These are phyloP conservation scores for Whitmania pigra DNA, from an alignment of 1,140 invertebrate genomes.

Conservation along the genomic window DNA sequence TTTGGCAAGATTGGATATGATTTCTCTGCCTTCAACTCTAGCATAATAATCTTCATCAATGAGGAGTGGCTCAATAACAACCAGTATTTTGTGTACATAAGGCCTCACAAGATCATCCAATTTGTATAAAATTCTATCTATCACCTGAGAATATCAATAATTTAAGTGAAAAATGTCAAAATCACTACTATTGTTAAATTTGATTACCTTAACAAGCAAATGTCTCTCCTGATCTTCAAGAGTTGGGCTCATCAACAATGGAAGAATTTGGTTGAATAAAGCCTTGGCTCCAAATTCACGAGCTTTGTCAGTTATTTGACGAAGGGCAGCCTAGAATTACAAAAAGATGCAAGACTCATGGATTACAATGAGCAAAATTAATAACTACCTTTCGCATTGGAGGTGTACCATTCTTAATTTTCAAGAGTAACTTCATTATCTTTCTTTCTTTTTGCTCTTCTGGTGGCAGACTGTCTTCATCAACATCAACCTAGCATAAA, in stretches of 20 bases:
- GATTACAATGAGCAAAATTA: neutral
- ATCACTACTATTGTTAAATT: neutral
- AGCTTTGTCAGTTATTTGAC: slow-evolving; percentile 97
- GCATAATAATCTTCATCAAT: slow-evolving; percentile 99
- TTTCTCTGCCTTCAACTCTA: slow-evolving; percentile 94
- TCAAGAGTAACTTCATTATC: slow-evolving; percentile 94
- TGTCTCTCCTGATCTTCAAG: slow-evolving; percentile 98
- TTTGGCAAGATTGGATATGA: slow-evolving; percentile 98
- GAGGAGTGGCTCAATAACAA: slow-evolving; percentile 94
- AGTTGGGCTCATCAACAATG: slow-evolving; percentile 95
- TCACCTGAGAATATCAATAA: slow-evolving; percentile 47
- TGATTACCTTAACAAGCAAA: slow-evolving; percentile 78
- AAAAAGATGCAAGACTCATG: slow-evolving; percentile 15
- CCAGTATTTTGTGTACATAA: slow-evolving; percentile 97
- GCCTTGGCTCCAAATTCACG: slow-evolving; percentile 95
- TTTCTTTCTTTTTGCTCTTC: slow-evolving; percentile 96
- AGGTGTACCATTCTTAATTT: slow-evolving; percentile 98
- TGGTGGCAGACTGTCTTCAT: slow-evolving; percentile 83
- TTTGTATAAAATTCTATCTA: slow-evolving; percentile 96
- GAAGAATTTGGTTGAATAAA: slow-evolving; percentile 95
- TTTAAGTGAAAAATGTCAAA: neutral
- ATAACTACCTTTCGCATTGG: slow-evolving; percentile 79
- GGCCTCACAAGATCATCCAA: slow-evolving; percentile 94
- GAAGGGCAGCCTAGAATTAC: slow-evolving; percentile 55
- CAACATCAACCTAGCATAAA: slow-evolving; percentile 65